Evolutionary conservation across 2,113 vertebrate genomes (phyloP), one percentile per base, ranked within the genome.

Genomic region (Eubucco bourcierii): DNA sequence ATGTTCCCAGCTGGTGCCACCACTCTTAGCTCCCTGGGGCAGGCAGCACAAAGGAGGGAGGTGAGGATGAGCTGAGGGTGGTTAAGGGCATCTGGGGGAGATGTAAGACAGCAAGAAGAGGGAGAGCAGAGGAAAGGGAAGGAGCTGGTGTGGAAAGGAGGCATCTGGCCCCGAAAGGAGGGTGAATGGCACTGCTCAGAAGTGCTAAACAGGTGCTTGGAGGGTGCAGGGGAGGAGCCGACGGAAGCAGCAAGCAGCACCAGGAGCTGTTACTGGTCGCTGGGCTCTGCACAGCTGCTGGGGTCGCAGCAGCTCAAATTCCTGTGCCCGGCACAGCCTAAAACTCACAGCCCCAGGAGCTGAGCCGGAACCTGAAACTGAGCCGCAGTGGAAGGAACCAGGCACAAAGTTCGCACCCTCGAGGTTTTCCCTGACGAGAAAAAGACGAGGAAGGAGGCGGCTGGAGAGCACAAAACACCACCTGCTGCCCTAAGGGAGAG

Each of bases 311-410:
- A 33, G 46, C 76, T 68, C 52, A 7, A 9, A 63, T 11, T 21
- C 20, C 46, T 28, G 37, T 2, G 0, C 0, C 0, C 5, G 29
- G 8, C 65, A 3, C 50, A 1, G 4, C 29, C 4, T 0, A 44
- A 84, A 61, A 28, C 2, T 56, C 78, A 25, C 4, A 0, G 18
- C 44, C 63, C 58, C 39, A 1, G 0, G 17, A 15, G 12, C 24
- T 2, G 1, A 52, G 76, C 1, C 0, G 27, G 71, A 34, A 8
- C 28, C 66, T 6, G 52, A 37, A 56, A 11, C 34, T 0, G 12
- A 39, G 7, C 80, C 29, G 39, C 31, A 2, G 52, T 13, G 0
- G 10, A 14, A 25, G 55, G 59, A 67, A 75, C 8, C 0, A 0
- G 18, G 50, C 16, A 6, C 37, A 31, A 12, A 1, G 1, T 53